Evolutionary conservation across 2,113 vertebrate genomes (phyloP).

Genomic region (Chaenogobius annularis): DNA sequence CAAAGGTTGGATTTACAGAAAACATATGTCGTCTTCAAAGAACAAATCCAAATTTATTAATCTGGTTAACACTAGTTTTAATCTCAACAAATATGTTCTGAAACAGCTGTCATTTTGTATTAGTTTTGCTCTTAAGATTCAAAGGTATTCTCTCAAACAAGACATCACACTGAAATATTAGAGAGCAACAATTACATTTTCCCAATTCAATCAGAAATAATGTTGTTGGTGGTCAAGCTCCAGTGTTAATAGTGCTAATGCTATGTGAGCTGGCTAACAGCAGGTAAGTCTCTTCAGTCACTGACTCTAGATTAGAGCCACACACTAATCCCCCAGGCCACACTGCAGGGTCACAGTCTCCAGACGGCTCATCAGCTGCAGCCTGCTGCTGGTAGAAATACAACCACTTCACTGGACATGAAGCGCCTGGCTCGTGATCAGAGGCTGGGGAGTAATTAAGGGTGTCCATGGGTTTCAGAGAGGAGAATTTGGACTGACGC

Average conservation of each 20-base stretch:
- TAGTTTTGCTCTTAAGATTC: too few species aligned
- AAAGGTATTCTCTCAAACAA: background rate
- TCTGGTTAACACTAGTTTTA: too few species aligned
- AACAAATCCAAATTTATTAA: too few species aligned
- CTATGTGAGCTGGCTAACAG: conserved; percentile 57
- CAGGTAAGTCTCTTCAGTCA: conserved; percentile 59
- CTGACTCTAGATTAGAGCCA: conserved; percentile 78
- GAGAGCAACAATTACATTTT: background rate
- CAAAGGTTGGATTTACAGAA: too few species aligned
- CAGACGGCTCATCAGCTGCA: conserved; percentile 62
- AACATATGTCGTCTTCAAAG: too few species aligned
- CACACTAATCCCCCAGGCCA: conserved; percentile 67
- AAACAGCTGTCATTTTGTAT: background rate
- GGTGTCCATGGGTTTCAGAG: background rate
- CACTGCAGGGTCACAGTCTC: conserved; percentile 67
- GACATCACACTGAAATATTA: too few species aligned
- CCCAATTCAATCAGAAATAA: background rate
- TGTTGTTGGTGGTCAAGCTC: background rate
- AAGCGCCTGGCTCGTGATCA: conserved; percentile 11
- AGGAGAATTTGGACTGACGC: background rate
- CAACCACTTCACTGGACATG: conserved; percentile 30
- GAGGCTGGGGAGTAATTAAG: background rate
- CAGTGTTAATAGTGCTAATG: conserved; percentile 58
- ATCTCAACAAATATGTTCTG: background rate
- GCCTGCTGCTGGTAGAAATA: conserved; percentile 49